These are phyloP conservation scores for Galendromus occidentalis DNA, from an alignment of 1,140 invertebrate species.

Conservation along the genomic window DNA sequence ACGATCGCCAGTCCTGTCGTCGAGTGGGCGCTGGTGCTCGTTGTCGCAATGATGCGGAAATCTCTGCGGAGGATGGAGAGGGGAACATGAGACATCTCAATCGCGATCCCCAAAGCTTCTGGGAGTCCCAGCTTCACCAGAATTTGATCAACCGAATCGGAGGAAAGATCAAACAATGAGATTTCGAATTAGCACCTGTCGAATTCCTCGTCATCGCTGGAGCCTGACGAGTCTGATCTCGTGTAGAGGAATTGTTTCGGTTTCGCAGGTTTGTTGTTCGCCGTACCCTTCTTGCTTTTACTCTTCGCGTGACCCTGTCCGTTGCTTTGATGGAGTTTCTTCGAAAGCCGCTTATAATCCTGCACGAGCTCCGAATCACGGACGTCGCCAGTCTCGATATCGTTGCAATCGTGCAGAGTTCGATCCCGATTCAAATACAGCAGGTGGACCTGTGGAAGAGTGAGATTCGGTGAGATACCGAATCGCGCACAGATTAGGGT, in stretches of 20 bases:
- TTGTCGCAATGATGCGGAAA: not conserved
- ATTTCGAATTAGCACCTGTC: too few species aligned
- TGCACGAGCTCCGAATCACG: slow-evolving; percentile 53
- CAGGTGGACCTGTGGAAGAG: slow-evolving; percentile 41
- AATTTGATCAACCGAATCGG: too few species aligned
- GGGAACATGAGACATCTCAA: too few species aligned
- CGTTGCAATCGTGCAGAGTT: slow-evolving; percentile 52
- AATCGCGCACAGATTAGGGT: too few species aligned
- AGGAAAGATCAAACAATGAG: too few species aligned
- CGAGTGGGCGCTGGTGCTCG: not conserved
- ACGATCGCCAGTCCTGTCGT: not conserved
- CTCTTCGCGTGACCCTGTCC: not conserved
- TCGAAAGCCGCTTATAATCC: slow-evolving; percentile 49
- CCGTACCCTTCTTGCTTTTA: not conserved
- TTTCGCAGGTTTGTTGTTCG: slow-evolving; percentile 35
- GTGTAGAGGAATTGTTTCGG: slow-evolving; percentile 40
- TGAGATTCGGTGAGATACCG: too few species aligned
- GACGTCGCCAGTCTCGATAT: slow-evolving; percentile 42
- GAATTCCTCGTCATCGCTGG: slow-evolving; percentile 36
- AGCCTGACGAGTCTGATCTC: slow-evolving; percentile 34
- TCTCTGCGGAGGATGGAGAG: not conserved
- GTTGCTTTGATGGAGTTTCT: slow-evolving; percentile 14
- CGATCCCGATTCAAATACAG: slow-evolving; percentile 52
- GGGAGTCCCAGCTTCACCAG: too few species aligned
- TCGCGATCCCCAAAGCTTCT: too few species aligned